Evolutionary conservation across 2,888 invertebrate genomes (phyloP), one percentile per base, ranked within the genome.

Genomic region (Rhagophthalmus giganteus): DNA sequence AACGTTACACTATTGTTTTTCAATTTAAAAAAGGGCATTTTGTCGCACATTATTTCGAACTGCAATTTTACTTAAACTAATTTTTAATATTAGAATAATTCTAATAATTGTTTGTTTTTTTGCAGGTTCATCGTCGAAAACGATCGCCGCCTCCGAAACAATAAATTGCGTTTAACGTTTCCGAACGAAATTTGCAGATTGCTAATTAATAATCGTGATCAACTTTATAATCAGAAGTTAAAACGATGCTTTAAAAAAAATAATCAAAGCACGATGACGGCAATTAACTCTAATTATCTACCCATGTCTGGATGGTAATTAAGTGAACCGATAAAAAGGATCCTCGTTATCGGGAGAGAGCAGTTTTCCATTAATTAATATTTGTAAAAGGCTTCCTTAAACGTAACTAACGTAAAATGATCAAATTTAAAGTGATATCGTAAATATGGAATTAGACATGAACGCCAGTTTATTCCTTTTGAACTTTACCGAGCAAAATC

Each of bases 401-500:
- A 20, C 4, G 20, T 20, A 7, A 20, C 20, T 20, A 7, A 20
- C 20, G 7, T 20, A 5, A 20, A 5, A 3, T 20, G 20, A 20
- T 20, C 20, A 20, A n/a, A 20, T 20, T 20, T 20, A 20, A 20
- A 20, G 20, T 20, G n/a, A n/a, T n/a, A 20, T 20, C 3, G 20
- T 24, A 28, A 31, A 39, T 27, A 51, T 51, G 51, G 51, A 51
- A 30, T 10, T 35, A 5, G 45, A 40, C 10, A n/a, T 30, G 25
- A 51, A 51, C 33, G 34, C 27, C 4, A 51, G 51, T 27, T 51
- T 45, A 9, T 28, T 35, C 9, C 30, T 39, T n/a, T 33, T 51
- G 11, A 51, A 51, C 30, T 28, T 32, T 3, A 40, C 34, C 8
- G 51, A 45, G 10, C 32, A 51, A 12, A 51, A 51, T 31, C 9